Conservation (phyloP, 2,888 invertebrate species). For the Callyntrura guangdongensis region DNA sequence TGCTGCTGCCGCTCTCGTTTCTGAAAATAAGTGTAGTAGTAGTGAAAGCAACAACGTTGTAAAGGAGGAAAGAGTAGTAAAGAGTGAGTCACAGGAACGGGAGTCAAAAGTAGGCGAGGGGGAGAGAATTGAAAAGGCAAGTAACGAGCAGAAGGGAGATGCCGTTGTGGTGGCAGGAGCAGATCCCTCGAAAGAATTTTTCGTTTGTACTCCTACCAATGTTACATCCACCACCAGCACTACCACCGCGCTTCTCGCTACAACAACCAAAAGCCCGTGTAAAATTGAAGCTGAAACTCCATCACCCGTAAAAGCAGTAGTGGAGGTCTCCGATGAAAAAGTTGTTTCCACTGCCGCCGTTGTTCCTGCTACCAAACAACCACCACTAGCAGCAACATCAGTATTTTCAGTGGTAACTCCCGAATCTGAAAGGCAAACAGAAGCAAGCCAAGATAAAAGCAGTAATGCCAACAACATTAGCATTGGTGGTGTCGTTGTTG, state of each 20-base stretch:
- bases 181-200: constrained; percentile 72
- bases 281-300: constrained; percentile 59
- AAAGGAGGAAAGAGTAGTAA: constrained; percentile 33
- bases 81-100: constrained; percentile 75
- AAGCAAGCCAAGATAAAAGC: background rate
- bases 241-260: constrained; percentile 1
- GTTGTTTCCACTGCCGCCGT: constrained; percentile 24
- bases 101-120: constrained; percentile 71
- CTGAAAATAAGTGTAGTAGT: constrained; percentile 54
- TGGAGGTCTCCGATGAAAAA: constrained; percentile 53
- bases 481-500: constrained; percentile 20
- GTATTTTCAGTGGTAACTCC: no score
- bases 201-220: constrained; percentile 36
- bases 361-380: constrained; percentile 32
- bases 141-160: constrained; percentile 63
- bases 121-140: constrained; percentile 60
- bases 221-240: constrained; percentile 32
- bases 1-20: constrained; percentile 31
- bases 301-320: constrained; percentile 63
- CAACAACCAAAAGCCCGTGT: constrained; percentile 53
- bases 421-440: constrained; percentile 73
- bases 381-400: constrained; percentile 30
- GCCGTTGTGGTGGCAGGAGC: constrained; percentile 58
- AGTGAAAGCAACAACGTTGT: constrained; percentile 16
- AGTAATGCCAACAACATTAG: constrained; percentile 15